phyloP scores from a whole-genome alignment of 2,797 vertebrate genomes.

The Myotis findleyi region DNA sequence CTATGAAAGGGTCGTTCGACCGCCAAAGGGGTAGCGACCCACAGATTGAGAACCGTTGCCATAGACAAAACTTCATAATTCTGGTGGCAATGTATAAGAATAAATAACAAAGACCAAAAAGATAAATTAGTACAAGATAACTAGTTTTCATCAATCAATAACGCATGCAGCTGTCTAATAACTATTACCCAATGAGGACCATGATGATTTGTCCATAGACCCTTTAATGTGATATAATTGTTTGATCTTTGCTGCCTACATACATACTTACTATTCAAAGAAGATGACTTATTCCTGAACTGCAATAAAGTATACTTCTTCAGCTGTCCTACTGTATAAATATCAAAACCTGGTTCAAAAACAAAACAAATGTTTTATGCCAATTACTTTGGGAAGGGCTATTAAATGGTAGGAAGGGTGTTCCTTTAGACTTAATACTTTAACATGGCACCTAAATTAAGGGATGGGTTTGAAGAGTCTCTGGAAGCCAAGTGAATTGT shows the following conservation, averaged over 20 bases:
- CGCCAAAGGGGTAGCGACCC: too few relatives aligned
- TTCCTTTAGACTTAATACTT: slow-evolving; percentile 37
- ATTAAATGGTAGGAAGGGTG: slow-evolving; percentile 45
- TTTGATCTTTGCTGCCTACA: not conserved
- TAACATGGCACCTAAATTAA: not conserved
- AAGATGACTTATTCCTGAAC: slow-evolving; percentile 51
- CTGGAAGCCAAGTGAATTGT: not conserved
- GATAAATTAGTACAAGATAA: not conserved
- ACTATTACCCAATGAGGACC: not conserved
- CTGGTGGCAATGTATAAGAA: not conserved
- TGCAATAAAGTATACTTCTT: slow-evolving; percentile 23
- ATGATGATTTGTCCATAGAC: slow-evolving; percentile 28
- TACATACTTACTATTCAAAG: slow-evolving; percentile 13
- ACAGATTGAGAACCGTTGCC: too few relatives aligned
- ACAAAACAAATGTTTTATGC: slow-evolving; percentile 55
- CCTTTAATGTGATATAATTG: slow-evolving; percentile 28
- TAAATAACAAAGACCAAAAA: slow-evolving; percentile 29
- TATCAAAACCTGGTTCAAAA: slow-evolving; percentile 57
- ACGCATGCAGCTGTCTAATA: slow-evolving; percentile 23
- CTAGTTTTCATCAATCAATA: slow-evolving; percentile 6
- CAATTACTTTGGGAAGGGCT: slow-evolving; percentile 46
- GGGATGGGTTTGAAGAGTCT: not conserved
- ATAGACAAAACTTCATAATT: slow-evolving; percentile 28
- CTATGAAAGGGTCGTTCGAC: too few relatives aligned
- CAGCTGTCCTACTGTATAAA: slow-evolving; percentile 21